Percentiles rank a stretch among this genome's conserved stretches.
Evolutionary conservation across 2,113 vertebrate genomes (phyloP).

Genomic region (Pithys albifrons): DNA sequence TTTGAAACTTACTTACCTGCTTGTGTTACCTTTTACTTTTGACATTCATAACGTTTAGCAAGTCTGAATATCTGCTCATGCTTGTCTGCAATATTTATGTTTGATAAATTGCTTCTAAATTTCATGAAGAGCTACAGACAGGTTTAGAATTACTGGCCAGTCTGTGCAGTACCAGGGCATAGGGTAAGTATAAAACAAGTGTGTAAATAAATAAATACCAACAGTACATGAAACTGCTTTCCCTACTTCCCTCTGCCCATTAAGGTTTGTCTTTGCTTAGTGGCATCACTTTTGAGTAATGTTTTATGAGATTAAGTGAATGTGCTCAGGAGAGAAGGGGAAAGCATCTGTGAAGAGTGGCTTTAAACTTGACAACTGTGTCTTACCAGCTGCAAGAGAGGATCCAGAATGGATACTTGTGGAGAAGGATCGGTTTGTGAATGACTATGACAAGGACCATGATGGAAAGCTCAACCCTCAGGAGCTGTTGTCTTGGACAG

Average conservation of each 20-base stretch:
- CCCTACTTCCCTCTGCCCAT: neutral
- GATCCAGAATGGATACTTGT: slow-evolving; percentile 94
- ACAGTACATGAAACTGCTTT: neutral
- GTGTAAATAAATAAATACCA: neutral
- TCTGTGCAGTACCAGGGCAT: neutral
- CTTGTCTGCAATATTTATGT: neutral
- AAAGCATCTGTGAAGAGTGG: neutral
- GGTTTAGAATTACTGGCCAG: neutral
- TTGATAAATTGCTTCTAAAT: neutral
- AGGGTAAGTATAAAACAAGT: neutral
- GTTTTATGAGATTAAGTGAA: neutral
- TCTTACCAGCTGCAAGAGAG: slow-evolving; percentile 74
- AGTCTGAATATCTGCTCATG: neutral
- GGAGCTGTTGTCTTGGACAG: slow-evolving; percentile 92
- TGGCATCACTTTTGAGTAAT: neutral
- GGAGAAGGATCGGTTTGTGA: slow-evolving; percentile 90
- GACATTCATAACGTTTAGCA: neutral
- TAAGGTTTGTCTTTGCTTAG: neutral
- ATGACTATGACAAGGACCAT: slow-evolving; percentile 90
- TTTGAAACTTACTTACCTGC: neutral
- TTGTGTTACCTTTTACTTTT: neutral
- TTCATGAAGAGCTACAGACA: neutral
- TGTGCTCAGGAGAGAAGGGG: neutral
- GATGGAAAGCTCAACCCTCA: slow-evolving; percentile 87
- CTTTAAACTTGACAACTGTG: neutral